A percentile compares a stretch with the other conserved stretches of the same genome.
Evolutionary conservation across 2,888 invertebrate species (phyloP).

Genomic region (Sceliomorpha sp.): DNA sequence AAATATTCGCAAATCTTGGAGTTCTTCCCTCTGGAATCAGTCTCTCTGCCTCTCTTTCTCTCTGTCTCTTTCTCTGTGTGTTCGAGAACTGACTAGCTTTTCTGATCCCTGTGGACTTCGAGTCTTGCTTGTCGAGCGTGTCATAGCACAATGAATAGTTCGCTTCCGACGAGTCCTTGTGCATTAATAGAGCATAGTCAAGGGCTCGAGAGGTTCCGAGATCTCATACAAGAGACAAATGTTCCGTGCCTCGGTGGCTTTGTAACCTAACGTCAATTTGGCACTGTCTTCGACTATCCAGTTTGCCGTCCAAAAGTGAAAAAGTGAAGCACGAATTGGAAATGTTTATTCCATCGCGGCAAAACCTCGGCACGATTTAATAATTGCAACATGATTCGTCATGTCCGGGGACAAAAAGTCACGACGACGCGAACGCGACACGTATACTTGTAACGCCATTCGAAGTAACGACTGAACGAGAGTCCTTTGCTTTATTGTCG

Average conservation of each 20-base stretch:
- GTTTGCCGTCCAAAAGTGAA: constrained; percentile 15
- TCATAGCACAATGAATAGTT: constrained; percentile 61
- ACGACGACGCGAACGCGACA: not conserved
- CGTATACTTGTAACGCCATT: constrained; percentile 11
- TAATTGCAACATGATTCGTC: constrained; percentile 1
- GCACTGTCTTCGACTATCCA: constrained; percentile 25
- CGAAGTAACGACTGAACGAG: constrained; percentile 23
- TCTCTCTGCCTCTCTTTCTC: constrained; percentile 23
- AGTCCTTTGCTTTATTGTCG: constrained; percentile 22
- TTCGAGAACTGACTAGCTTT: constrained; percentile 43
- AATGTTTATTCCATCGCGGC: constrained; percentile 3
- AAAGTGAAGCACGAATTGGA: constrained; percentile 5
- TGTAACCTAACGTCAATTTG: constrained; percentile 43
- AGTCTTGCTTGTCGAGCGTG: constrained; percentile 59
- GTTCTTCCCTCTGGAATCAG: constrained; percentile 24
- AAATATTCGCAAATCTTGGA: constrained; percentile 45
- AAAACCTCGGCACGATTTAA: not conserved
- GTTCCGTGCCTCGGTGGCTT: constrained; percentile 38
- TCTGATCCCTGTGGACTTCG: constrained; percentile 57
- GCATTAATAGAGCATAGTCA: constrained; percentile 64
- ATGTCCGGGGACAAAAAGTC: too few relatives aligned
- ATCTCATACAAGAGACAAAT: constrained; percentile 47
- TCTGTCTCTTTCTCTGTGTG: constrained; percentile 22
- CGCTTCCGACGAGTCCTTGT: constrained; percentile 59
- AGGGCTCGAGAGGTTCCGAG: constrained; percentile 57